A percentile compares a stretch with the other conserved stretches of the same genome.
Evolutionary conservation across 2,888 invertebrate species (phyloP).

Genomic region (Tetrapedia diversipes): DNA sequence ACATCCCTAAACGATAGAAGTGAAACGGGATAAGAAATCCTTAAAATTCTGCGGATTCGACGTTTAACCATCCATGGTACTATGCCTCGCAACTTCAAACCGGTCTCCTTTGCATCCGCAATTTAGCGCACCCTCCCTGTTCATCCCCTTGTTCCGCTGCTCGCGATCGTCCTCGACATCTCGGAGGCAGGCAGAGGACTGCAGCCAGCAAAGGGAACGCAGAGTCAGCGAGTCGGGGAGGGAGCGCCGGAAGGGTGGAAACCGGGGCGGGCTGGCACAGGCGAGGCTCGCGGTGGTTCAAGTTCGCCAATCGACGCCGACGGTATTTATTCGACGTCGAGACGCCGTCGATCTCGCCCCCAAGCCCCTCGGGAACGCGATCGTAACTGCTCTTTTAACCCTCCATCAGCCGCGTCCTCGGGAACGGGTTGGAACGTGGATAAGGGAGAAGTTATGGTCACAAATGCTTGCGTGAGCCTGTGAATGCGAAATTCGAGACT

Average conservation of each 20-base stretch:
- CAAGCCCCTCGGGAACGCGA: slow-evolving; percentile 13
- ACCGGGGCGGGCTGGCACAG: slow-evolving; percentile 14
- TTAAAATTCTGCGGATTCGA: too few species aligned
- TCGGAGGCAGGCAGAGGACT: slow-evolving; percentile 16
- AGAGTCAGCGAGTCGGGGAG: slow-evolving; percentile 18
- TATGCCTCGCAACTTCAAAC: background rate
- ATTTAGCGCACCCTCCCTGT: background rate
- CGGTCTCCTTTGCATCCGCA: background rate
- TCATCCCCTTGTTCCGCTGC: background rate
- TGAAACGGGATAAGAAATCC: too few species aligned
- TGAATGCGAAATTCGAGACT: slow-evolving; percentile 19
- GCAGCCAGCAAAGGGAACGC: slow-evolving; percentile 24
- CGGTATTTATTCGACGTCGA: slow-evolving; percentile 61
- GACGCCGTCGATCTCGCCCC: slow-evolving; percentile 24
- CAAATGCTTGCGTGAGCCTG: background rate
- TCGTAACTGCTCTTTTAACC: slow-evolving; percentile 33
- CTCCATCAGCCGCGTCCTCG: background rate
- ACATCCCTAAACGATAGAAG: too few species aligned
- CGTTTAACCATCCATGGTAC: too few species aligned
- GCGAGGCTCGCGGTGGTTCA: slow-evolving; percentile 42
- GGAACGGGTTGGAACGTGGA: background rate
- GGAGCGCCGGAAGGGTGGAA: background rate
- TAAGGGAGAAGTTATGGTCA: slow-evolving; percentile 1
- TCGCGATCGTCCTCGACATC: slow-evolving; percentile 9
- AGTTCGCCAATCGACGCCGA: slow-evolving; percentile 50